Conservation (phyloP, 2,888 invertebrate species). For the Leptopilina syphax region DNA sequence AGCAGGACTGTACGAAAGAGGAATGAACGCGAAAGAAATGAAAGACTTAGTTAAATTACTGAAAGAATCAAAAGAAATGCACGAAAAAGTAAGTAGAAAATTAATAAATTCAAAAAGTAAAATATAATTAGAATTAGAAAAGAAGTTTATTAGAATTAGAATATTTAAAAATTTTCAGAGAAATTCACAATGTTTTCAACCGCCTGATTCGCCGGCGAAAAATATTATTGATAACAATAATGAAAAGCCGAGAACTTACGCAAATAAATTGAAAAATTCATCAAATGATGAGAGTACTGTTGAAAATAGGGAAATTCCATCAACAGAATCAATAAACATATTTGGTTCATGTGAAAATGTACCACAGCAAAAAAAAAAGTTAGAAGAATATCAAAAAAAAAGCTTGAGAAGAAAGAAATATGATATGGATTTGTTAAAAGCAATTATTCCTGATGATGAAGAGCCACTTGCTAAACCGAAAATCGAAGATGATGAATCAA, state of each 20-base stretch:
- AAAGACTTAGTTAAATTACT: constrained; percentile 53
- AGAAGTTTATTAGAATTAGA: not conserved
- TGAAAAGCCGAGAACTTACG: not conserved
- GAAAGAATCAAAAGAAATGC: constrained; percentile 57
- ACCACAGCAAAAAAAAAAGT: not conserved
- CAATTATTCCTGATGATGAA: not conserved
- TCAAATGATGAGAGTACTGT: not conserved
- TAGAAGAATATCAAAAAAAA: not conserved
- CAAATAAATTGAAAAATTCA: not conserved
- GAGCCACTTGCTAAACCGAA: not conserved
- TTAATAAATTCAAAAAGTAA: not conserved
- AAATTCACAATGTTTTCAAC: not conserved
- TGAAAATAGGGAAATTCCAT: not conserved
- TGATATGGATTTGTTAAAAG: not conserved
- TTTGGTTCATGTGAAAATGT: not conserved
- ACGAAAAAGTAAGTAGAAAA: constrained; percentile 49
- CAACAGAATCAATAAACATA: not conserved
- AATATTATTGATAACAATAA: not conserved
- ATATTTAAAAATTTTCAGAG: constrained; percentile 43
- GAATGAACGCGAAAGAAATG: constrained; percentile 60
- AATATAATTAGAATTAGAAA: constrained; percentile 7
- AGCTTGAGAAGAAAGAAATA: not conserved
- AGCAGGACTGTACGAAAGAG: constrained; percentile 58
- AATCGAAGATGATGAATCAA: not conserved
- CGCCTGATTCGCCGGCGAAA: not conserved